A percentile compares a stretch with the other conserved stretches of the same genome.
Evolutionary conservation across 2,888 invertebrate species (phyloP).

Genomic region (Balanococcus diminutus): DNA sequence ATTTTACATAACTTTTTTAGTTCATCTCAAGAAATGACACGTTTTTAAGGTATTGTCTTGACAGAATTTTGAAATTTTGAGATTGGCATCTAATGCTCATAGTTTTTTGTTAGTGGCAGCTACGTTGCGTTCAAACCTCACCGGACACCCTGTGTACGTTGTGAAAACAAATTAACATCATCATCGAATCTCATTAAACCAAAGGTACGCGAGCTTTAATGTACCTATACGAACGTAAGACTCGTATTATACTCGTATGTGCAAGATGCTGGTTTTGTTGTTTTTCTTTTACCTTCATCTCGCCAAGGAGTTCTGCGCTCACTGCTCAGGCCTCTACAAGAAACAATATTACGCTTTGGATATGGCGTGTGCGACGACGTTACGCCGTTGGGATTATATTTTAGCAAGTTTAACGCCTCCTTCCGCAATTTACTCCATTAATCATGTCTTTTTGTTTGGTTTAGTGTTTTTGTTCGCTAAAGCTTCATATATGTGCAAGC

Average conservation of each 20-base stretch:
- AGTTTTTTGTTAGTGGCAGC: too few species aligned
- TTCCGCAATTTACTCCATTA: constrained; percentile 19
- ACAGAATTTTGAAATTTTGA: too few species aligned
- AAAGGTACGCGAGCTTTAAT: background rate
- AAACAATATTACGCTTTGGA: background rate
- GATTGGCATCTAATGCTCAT: too few species aligned
- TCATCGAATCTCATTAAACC: constrained; percentile 19
- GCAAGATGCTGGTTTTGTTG: background rate
- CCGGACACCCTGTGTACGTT: background rate
- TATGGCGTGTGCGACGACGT: constrained; percentile 16
- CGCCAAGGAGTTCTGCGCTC: background rate
- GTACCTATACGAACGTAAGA: background rate
- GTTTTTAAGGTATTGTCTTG: too few species aligned
- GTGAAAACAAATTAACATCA: background rate
- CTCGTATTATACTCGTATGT: too few species aligned
- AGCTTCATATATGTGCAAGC: constrained; percentile 9
- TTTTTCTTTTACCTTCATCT: background rate
- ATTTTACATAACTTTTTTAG: too few species aligned
- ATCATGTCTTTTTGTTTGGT: constrained; percentile 25
- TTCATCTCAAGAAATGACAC: too few species aligned
- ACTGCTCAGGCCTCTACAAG: background rate
- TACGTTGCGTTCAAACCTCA: too few species aligned
- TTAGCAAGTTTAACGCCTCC: constrained; percentile 23
- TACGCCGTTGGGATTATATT: constrained; percentile 22
- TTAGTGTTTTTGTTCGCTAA: constrained; percentile 10